Conservation (phyloP, 35 echinoderm and acorn worm species). For the Acanthaster planci region DNA sequence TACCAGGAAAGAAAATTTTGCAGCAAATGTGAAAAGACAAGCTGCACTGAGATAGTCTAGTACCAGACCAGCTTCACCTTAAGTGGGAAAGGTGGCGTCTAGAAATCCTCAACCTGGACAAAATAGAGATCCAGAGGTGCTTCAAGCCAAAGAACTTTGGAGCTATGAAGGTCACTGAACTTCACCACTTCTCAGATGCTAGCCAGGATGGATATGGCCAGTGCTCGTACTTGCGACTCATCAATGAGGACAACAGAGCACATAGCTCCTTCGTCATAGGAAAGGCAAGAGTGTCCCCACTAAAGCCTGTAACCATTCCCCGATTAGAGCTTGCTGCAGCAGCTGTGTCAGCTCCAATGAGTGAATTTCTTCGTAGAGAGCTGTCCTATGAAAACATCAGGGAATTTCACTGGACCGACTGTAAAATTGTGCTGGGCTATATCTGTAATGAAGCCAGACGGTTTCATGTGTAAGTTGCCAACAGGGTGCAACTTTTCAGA, state of each 20-base stretch:
- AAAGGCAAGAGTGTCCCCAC: conserved; percentile 28
- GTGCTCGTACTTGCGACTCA: conserved; percentile 45
- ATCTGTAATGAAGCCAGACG: too few relatives aligned
- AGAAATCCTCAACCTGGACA: conserved; percentile 30
- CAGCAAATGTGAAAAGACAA: conserved; percentile 49
- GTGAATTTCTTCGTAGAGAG: conserved; percentile 31
- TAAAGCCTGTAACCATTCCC: conserved; percentile 32
- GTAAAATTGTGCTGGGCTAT: too few relatives aligned
- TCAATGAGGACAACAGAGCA: conserved; percentile 29
- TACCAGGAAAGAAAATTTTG: conserved; percentile 57
- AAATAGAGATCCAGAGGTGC: conserved; percentile 40
- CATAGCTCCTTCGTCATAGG: conserved; percentile 50
- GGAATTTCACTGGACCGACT: conserved; percentile 56
- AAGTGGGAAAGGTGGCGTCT: conserved; percentile 48
- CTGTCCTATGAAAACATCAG: conserved; percentile 32
- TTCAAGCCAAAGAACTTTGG: conserved; percentile 62
- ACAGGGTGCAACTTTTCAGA: too few relatives aligned
- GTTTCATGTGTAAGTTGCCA: too few relatives aligned
- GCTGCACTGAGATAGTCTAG: conserved; percentile 49
- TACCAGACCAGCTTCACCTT: not conserved
- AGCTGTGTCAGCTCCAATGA: conserved; percentile 36
- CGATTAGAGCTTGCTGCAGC: conserved; percentile 40
- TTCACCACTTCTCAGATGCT: conserved; percentile 62
- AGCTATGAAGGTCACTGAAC: conserved; percentile 4
- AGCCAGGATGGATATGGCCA: too few relatives aligned